phyloP scores from a whole-genome alignment of 2,797 vertebrate species.

The Galago senegalensis region DNA sequence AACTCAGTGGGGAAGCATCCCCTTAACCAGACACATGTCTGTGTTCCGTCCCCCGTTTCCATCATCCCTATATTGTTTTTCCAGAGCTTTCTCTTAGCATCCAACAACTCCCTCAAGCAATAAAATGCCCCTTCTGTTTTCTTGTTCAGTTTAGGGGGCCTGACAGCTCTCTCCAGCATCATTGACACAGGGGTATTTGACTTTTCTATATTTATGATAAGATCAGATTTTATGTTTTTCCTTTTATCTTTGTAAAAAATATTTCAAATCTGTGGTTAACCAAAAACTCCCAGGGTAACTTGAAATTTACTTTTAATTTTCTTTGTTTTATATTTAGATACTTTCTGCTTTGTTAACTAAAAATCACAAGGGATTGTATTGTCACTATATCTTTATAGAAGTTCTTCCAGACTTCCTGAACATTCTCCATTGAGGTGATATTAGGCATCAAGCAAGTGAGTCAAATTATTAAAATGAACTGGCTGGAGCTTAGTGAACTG shows the following conservation, averaged over 20 bases:
- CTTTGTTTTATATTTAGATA: background rate
- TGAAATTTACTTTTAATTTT: background rate
- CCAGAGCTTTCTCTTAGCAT: background rate
- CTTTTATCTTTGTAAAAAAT: background rate
- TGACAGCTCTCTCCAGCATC: background rate
- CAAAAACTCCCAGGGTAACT: background rate
- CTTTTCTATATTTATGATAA: background rate
- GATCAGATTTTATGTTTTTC: background rate
- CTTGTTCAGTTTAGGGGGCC: background rate
- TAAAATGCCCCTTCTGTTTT: background rate
- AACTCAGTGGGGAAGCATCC: background rate
- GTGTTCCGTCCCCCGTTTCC: background rate
- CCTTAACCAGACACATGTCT: background rate
- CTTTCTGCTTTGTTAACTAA: background rate
- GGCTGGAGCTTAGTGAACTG: background rate
- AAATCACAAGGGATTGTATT: background rate
- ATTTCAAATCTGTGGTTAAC: background rate
- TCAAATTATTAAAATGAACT: background rate
- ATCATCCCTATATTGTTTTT: background rate
- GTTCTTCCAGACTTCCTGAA: background rate
- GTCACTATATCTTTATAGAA: background rate
- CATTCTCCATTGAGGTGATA: background rate
- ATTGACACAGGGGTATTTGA: background rate
- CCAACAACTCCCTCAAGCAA: background rate
- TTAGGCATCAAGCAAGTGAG: background rate